Base-by-base conservation (phyloP, 2,888 invertebrate species). In the Crepidodera aurea region DNA sequence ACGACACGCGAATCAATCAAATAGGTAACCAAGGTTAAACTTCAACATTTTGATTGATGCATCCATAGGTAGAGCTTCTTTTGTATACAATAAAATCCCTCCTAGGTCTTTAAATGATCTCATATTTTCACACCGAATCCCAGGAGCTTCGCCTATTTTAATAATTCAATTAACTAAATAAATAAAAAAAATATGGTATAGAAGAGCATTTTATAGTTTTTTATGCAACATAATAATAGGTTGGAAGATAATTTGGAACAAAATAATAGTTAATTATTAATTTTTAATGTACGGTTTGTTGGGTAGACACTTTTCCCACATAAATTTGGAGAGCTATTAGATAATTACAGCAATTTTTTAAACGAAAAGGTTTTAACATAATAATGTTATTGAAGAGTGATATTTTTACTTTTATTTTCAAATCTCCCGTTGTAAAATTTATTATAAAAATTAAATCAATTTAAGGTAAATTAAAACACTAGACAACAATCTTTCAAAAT, bases 21-120 rank as follows among this genome's bases (percentile, higher is more conserved):
- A 40, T 16, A 5, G 18, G 40, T 32, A 18, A 37, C 16, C 40
- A 40, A 40, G 40, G 40, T 40, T 18, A 18, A 4, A 7, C 40
- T 18, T 40, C 40, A 40, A 40, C 15, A n/a, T 40, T 40, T 16
- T 40, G 40, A 40, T 40, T 40, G 40, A 40, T 40, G 40, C 40
- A 40, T 18, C 40, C 15, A 13, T 13, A 37, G 37, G 37, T 15
- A 37, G 15, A n/a, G 13, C 13, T 5, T 13, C 37, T 32, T n/a
- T n/a, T n/a, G n/a, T n/a, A n/a, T 22, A 22, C 3, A 22, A 22
- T 22, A 6, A 22, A 22, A 6, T 22, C 22, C 6, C 22, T 22
- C 22, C 22, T 22, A 22, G 22, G 22, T 22, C 2, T 6, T 22
- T 6, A 22, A 22, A 22, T 22, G 22, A 22, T 22, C 22, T 22